phyloP scores from a whole-genome alignment of 1,140 invertebrate genomes.

The Magallana ariakensis region DNA sequence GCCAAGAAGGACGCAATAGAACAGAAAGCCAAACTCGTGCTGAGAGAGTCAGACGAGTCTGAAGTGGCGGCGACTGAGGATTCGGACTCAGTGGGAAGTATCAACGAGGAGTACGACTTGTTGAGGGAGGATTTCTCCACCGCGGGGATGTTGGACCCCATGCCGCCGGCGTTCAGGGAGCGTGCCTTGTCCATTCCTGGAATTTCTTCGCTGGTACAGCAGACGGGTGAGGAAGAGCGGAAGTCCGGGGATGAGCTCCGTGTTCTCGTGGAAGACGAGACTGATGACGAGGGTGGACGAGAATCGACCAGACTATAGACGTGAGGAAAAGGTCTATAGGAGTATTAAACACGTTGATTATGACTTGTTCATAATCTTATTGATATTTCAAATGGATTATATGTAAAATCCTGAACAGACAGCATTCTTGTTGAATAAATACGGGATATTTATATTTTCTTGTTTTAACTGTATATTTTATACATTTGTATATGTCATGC shows the following conservation, averaged over 20 bases:
- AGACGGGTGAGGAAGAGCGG: constrained; percentile 43
- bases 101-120: constrained; percentile 51
- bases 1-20: neutral
- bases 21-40: neutral
- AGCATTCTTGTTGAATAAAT: neutral
- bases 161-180: constrained; percentile 28
- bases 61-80: constrained; percentile 38
- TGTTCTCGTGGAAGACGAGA: constrained; percentile 43
- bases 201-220: constrained; percentile 38
- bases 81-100: constrained; percentile 55
- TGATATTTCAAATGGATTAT: no score
- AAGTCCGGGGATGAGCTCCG: constrained; percentile 25
- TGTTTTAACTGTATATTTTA: neutral
- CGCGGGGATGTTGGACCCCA: neutral
- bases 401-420: no score
- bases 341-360: no score
- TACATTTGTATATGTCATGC: neutral
- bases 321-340: neutral
- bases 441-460: constrained; percentile 1
- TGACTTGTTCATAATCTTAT: no score
- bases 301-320: constrained; percentile 34
- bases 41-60: constrained; percentile 43
- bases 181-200: constrained; percentile 51
- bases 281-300: constrained; percentile 44
- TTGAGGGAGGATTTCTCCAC: constrained; percentile 44